Evolutionary conservation across 2,888 invertebrate genomes (phyloP), one percentile per base, ranked within the genome.

Genomic region (Ochropacha duplaris): DNA sequence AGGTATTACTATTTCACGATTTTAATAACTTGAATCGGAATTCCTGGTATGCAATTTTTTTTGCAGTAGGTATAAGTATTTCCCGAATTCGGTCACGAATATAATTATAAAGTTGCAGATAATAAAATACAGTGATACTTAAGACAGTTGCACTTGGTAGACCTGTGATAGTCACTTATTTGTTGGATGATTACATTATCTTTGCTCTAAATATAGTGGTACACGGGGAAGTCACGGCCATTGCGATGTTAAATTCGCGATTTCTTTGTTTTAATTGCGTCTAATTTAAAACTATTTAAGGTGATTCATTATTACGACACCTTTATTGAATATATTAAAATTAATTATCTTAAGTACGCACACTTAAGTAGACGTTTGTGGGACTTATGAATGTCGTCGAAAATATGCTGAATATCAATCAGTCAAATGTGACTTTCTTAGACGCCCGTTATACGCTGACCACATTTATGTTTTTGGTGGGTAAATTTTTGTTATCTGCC

Each of bases 121-220:
- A 31, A 31, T 44, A 8, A 16, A 44, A 19, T 2, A 19, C 44
- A 36, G 4, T 6, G 36, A 6, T 14, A 14, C 19, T 19, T 6
- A 19, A 44, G 16, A 19, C 44, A 9, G 52, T 54, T 39, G 55
- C 83, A 81, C 71, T 68, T 64, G 61, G 60, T 58, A 63, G 60
- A 59, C 65, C 70, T 74, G 85, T 90, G 90, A 88, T 82, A 76
- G 78, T 86, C 91, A 91, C 82, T 74, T 69, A 70, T 62, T 66
- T 69, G 68, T 71, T 67, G 79, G 69, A 73, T 90, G 91, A 86
- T 85, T 76, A 58, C 59, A 66, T 80, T 83, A 82, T 83, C 82
- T 65, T 54, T 55, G 60, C 65, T 74, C 76, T 81, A 81, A 80
- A 77, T 80, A 80, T 79, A 77, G 67, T 69, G 61, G 34, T 16